Conservation (phyloP, 2,797 vertebrate species). For the Oreochromis grahami region DNA sequence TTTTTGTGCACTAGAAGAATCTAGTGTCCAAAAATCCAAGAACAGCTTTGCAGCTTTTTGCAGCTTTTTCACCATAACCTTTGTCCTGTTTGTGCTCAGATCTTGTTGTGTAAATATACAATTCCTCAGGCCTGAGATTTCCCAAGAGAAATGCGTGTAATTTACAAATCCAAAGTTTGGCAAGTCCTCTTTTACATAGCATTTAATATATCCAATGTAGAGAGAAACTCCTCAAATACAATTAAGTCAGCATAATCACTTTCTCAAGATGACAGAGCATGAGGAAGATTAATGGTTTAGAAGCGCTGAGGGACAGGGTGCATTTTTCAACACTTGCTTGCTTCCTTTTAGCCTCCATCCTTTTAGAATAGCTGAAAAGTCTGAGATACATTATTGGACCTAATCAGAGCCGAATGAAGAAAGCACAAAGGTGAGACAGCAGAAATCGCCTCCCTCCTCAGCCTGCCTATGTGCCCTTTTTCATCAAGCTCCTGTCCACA, state of each 20-base stretch:
- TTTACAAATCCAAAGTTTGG: conserved; percentile 16
- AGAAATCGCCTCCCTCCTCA: conserved; percentile 83
- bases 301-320: conserved; percentile 37
- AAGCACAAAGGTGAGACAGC: conserved; percentile 88
- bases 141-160: background rate
- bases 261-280: conserved; percentile 35
- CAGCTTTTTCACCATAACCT: background rate
- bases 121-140: background rate
- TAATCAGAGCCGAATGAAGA: conserved; percentile 93
- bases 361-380: conserved; percentile 80
- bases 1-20: too few relatives aligned
- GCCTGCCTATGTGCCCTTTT: conserved; percentile 71
- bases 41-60: background rate
- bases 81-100: background rate
- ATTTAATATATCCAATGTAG: conserved; percentile 33
- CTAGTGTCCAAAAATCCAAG: background rate
- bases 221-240: conserved; percentile 51
- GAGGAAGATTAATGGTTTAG: conserved; percentile 59
- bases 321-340: conserved; percentile 26
- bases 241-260: conserved; percentile 59
- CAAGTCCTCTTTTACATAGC: background rate
- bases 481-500: conserved; percentile 67
- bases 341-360: conserved; percentile 54
- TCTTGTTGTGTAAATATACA: background rate
- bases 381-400: conserved; percentile 88